Conservation (phyloP, 2,797 vertebrate species). For the Oreochromis mossambicus region DNA sequence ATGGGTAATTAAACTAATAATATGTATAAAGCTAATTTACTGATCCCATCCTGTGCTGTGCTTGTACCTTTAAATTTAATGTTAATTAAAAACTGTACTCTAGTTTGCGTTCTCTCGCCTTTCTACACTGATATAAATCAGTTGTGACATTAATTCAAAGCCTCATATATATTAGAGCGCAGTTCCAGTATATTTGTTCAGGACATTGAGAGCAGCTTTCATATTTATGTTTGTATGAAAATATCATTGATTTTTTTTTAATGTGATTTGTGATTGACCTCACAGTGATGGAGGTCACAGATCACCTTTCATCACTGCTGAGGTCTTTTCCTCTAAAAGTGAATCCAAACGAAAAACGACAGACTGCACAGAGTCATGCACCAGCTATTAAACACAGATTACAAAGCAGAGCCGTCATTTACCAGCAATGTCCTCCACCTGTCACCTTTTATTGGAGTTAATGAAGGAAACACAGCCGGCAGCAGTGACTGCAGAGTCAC, state of each 20-base stretch:
- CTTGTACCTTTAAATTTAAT: not conserved
- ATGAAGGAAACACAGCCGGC: not conserved
- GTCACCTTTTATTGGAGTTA: slow-evolving; percentile 7
- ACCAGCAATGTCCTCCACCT: not conserved
- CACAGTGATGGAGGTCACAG: slow-evolving; percentile 5
- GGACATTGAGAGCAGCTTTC: not conserved
- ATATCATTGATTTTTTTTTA: not conserved
- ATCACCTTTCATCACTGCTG: not conserved
- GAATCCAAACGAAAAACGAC: not conserved
- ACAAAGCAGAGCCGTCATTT: not conserved
- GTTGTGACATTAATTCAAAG: not conserved
- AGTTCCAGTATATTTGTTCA: not conserved
- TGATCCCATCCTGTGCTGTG: not conserved
- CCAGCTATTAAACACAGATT: not conserved
- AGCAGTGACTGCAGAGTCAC: not conserved
- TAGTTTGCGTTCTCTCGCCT: not conserved
- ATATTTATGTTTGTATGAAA: not conserved
- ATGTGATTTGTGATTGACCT: slow-evolving; percentile 15
- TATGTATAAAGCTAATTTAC: not conserved
- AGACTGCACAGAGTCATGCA: not conserved
- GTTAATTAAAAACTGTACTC: not conserved
- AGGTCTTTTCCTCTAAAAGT: not conserved
- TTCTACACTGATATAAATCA: not conserved
- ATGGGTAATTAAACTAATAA: not conserved
- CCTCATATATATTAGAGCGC: not conserved